Percentiles rank a stretch among this genome's conserved stretches.
These are phyloP conservation scores for Chloromyia formosa DNA, from an alignment of 2,888 invertebrate genomes.

Conservation along the genomic window DNA sequence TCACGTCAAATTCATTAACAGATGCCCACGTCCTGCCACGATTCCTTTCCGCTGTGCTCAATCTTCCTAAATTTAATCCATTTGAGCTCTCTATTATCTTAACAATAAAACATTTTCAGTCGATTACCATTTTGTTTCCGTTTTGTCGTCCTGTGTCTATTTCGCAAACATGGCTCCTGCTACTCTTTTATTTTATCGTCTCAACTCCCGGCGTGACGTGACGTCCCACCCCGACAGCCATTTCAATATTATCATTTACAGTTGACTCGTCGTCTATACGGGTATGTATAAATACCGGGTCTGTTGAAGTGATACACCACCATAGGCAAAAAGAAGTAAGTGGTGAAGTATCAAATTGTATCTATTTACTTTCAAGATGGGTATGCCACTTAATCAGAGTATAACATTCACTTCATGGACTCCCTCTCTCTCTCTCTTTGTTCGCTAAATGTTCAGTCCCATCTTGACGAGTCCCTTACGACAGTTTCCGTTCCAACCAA, in stretches of 20 bases:
- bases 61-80: conserved; percentile 40
- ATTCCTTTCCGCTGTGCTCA: conserved; percentile 3
- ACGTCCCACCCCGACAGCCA: no score
- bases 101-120: conserved; percentile 43
- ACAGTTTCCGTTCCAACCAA: background rate
- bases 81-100: conserved; percentile 37
- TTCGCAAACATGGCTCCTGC: background rate
- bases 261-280: conserved; percentile 12
- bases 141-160: background rate
- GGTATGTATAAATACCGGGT: conserved; percentile 18
- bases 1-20: background rate
- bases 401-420: conserved; percentile 37
- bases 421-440: background rate
- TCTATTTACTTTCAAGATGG: conserved; percentile 44
- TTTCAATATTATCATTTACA: conserved; percentile 31
- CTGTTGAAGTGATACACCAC: background rate
- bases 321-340: conserved; percentile 23
- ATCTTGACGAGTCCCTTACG: no score
- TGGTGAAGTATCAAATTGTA: conserved; percentile 16
- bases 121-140: conserved; percentile 35
- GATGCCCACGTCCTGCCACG: background rate
- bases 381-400: conserved; percentile 41
- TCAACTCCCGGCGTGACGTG: no score
- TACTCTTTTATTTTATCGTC: background rate
- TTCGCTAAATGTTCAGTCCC: no score